These are phyloP conservation scores for Drosophila macrospina DNA, from an alignment of 2,888 invertebrate species.

Conservation along the genomic window DNA sequence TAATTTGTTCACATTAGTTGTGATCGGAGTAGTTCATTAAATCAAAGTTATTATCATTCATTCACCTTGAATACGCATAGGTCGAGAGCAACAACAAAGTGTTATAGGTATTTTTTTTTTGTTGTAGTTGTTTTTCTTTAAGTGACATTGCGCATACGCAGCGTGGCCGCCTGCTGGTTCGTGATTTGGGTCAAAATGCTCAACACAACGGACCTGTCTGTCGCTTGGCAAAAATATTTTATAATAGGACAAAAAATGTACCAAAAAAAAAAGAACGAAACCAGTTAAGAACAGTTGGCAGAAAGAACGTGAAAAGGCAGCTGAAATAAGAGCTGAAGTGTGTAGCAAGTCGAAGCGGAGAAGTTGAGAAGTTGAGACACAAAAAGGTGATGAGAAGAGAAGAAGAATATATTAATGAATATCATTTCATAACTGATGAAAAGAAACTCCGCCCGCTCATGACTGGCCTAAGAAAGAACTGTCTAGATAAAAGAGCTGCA, in stretches of 20 bases:
- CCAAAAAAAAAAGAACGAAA: slow-evolving; percentile 5
- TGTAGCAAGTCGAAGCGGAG: slow-evolving; percentile 1
- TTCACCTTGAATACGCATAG: neutral
- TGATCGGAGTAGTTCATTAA: slow-evolving; percentile 20
- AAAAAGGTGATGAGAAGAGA: neutral
- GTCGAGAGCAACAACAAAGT: neutral
- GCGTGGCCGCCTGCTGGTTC: slow-evolving; percentile 9
- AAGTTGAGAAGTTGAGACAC: slow-evolving; percentile 2
- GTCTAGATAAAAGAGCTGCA: neutral
- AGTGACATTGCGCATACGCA: slow-evolving; percentile 50
- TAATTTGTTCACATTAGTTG: slow-evolving; percentile 15
- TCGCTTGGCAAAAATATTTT: neutral
- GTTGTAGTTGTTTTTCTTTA: neutral
- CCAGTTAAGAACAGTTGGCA: neutral
- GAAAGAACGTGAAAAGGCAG: neutral
- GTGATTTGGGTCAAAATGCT: slow-evolving; percentile 45
- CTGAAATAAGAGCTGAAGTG: neutral
- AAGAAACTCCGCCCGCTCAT: neutral
- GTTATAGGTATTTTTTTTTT: neutral
- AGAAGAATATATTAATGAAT: neutral
- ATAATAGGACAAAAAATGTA: neutral
- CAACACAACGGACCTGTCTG: neutral
- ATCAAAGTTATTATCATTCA: slow-evolving; percentile 9
- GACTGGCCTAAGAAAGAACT: neutral
- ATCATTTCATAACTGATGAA: slow-evolving; percentile 2